These are phyloP conservation scores for Cotesia congregata DNA, from an alignment of 2,888 invertebrate species.

Conservation along the genomic window DNA sequence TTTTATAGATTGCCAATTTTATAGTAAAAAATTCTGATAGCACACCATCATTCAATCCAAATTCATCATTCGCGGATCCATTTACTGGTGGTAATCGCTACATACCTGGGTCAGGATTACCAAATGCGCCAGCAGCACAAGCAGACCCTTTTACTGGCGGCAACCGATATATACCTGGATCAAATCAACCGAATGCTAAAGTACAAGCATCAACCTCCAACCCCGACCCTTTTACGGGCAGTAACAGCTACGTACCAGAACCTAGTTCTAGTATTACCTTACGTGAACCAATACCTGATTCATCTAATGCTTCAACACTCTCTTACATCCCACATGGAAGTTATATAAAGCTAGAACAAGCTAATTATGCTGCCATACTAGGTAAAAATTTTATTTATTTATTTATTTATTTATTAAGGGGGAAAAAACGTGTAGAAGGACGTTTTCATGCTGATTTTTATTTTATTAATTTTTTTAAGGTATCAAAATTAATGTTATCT, in stretches of 20 bases:
- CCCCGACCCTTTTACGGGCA: conserved; percentile 76
- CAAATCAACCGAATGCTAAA: conserved; percentile 41
- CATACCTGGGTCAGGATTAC: conserved; percentile 72
- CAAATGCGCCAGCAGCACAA: conserved; percentile 45
- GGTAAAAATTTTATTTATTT: conserved; percentile 71
- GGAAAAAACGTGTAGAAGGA: no score
- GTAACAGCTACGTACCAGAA: conserved; percentile 75
- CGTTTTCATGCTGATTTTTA: no score
- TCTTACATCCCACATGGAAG: conserved; percentile 71
- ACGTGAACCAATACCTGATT: conserved; percentile 54
- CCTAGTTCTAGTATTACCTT: not conserved
- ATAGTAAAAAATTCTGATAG: conserved; percentile 83
- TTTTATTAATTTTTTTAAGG: no score
- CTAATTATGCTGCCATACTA: conserved; percentile 81
- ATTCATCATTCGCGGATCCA: conserved; percentile 73
- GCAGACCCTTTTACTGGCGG: conserved; percentile 77
- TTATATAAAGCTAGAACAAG: conserved; percentile 83
- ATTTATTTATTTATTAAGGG: not conserved
- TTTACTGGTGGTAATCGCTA: conserved; percentile 81
- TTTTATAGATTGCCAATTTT: conserved; percentile 85
- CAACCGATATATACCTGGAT: conserved; percentile 77
- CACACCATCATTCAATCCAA: conserved; percentile 54
- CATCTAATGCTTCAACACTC: conserved; percentile 42
- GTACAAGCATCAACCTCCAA: conserved; percentile 21
- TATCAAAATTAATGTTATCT: no score